These are phyloP conservation scores for Podarcis siculus DNA, from an alignment of 2,797 vertebrate species.

Conservation along the genomic window DNA sequence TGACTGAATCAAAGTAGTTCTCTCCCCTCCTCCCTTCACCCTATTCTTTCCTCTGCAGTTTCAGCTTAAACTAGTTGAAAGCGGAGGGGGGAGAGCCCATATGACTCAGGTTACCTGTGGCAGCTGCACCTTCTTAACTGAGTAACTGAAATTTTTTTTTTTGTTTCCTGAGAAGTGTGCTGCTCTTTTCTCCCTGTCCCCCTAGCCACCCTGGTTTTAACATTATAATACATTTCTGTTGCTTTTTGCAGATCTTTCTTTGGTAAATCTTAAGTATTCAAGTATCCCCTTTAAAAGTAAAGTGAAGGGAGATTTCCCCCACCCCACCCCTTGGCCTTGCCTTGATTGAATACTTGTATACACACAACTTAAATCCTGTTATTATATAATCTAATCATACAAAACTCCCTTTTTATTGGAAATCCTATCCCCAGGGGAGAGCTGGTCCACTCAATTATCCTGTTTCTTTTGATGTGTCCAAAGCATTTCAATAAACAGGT, in stretches of 20 bases:
- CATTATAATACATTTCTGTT: not conserved
- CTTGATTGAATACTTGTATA: not conserved
- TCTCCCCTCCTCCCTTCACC: not conserved
- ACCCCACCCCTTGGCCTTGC: not conserved
- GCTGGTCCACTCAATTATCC: not conserved
- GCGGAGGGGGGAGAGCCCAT: no score
- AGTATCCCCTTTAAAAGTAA: not conserved
- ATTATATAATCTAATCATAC: not conserved
- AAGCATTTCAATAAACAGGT: not conserved
- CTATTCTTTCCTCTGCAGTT: constrained; percentile 31
- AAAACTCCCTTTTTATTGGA: constrained; percentile 13
- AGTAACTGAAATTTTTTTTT: not conserved
- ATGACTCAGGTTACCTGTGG: no score
- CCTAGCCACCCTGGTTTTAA: not conserved
- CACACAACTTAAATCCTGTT: not conserved
- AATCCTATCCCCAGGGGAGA: not conserved
- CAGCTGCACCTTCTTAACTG: no score
- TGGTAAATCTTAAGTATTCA: not conserved
- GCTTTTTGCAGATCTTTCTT: not conserved
- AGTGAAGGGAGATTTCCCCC: constrained; percentile 6
- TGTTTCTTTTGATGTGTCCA: not conserved
- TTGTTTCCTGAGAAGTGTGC: not conserved
- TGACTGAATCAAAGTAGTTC: constrained; percentile 20
- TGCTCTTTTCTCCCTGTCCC: not conserved
- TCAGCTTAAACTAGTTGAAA: constrained; percentile 28